Percentiles rank a stretch among this genome's conserved stretches.
Conservation (phyloP, 2,797 vertebrate species). For the Hybognathus amarus region DNA sequence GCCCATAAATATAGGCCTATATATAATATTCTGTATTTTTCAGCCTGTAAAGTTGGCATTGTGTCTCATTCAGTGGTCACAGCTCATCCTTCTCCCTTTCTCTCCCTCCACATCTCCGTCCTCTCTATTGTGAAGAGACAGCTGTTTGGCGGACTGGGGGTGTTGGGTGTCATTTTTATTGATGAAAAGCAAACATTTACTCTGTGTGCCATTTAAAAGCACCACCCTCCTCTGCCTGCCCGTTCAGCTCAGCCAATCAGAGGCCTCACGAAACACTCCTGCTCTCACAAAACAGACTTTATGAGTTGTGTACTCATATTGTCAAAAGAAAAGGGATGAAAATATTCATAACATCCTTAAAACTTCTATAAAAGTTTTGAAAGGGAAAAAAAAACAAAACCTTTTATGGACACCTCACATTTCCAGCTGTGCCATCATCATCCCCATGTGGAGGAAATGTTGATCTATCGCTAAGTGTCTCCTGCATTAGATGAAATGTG, state of each 20-base stretch:
- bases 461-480: conserved; percentile 42
- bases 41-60: conserved; percentile 16
- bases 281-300: conserved; percentile 11
- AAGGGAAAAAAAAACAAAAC: background rate
- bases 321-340: background rate
- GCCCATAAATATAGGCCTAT: background rate
- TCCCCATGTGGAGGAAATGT: conserved; percentile 19
- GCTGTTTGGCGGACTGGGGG: conserved; percentile 59
- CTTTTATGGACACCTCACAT: background rate
- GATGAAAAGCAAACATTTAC: conserved; percentile 65
- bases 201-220: conserved; percentile 60
- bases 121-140: conserved; percentile 53
- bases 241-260: conserved; percentile 29
- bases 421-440: conserved; percentile 40
- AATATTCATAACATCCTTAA: background rate
- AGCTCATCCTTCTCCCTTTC: conserved; percentile 36
- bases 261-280: conserved; percentile 15
- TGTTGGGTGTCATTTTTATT: conserved; percentile 63
- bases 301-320: background rate
- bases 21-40: conserved; percentile 8
- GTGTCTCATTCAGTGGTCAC: conserved; percentile 41
- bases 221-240: conserved; percentile 38
- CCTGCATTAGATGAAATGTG: conserved; percentile 11
- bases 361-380: background rate
- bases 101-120: conserved; percentile 28